These are phyloP conservation scores for Acleris sparsana DNA, from an alignment of 2,888 invertebrate genomes.

Conservation along the genomic window DNA sequence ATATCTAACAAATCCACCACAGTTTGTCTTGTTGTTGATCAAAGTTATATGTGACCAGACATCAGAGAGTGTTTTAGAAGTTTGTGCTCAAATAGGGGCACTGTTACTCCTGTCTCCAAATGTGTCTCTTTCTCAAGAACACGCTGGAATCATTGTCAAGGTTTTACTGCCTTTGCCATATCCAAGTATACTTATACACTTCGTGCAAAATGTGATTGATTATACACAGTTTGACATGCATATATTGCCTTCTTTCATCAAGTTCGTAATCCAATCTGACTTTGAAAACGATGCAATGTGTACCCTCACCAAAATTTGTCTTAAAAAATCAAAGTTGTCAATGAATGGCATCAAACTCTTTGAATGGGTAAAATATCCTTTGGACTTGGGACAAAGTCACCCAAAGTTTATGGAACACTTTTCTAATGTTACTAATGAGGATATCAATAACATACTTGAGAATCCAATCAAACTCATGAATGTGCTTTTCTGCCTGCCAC, in stretches of 20 bases:
- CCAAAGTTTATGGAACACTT: slow-evolving; percentile 68
- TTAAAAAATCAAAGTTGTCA: slow-evolving; percentile 86
- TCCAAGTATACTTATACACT: slow-evolving; percentile 83
- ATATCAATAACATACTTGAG: slow-evolving; percentile 63
- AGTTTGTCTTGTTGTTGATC: slow-evolving; percentile 83
- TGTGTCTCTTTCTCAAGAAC: slow-evolving; percentile 88
- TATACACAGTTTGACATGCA: slow-evolving; percentile 89
- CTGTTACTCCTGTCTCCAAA: slow-evolving; percentile 84
- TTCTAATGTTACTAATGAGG: slow-evolving; percentile 58
- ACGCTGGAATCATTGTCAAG: slow-evolving; percentile 87
- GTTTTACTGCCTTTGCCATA: slow-evolving; percentile 84
- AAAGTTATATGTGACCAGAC: slow-evolving; percentile 76
- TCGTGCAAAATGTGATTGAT: slow-evolving; percentile 86
- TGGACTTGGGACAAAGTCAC: slow-evolving; percentile 81
- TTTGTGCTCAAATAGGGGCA: slow-evolving; percentile 82
- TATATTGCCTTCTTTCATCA: slow-evolving; percentile 87
- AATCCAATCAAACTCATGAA: slow-evolving; percentile 73
- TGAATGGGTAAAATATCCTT: slow-evolving; percentile 86
- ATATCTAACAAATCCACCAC: slow-evolving; percentile 83
- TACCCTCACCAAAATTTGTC: slow-evolving; percentile 86
- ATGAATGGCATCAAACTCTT: slow-evolving; percentile 83
- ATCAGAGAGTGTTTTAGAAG: slow-evolving; percentile 74
- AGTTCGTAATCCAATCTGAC: slow-evolving; percentile 79
- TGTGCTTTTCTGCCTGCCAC: slow-evolving; percentile 82
- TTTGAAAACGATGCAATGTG: slow-evolving; percentile 83